Base-by-base conservation (phyloP, 1,140 invertebrate species). In the Drosophila ogumai region DNA sequence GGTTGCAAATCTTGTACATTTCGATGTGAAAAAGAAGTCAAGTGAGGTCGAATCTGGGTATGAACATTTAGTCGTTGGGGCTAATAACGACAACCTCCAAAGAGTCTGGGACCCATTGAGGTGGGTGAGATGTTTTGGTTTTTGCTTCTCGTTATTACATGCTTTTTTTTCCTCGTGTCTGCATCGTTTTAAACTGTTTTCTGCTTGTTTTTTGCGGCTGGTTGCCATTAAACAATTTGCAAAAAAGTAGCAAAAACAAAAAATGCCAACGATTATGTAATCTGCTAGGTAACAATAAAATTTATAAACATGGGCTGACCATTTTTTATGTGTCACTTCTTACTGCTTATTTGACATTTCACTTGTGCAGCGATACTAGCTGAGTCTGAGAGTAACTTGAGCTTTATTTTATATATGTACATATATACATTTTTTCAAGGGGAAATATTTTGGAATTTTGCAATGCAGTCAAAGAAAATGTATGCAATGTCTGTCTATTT, bases 11-110 rank as follows among this genome's bases (percentile, higher is more conserved):
- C 55, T 79, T 79, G 65, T 49, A 63, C 65, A 59, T 75, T 81
- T 82, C 84, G 82, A 88, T 90, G 84, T 88, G 85, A 87, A 87
- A 87, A 87, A 87, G 64, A 71, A 87, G 85, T 87, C 84, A 87
- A 87, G 84, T 87, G 80, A 87, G 84, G 84, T 87, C 84, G 85
- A 72, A 79, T 79, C 75, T 78, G 75, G 76, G 73, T 75, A 74
- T 60, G 57, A 81, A 80, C 84, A 87, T 80, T 84, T 80, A 84
- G 85, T 74, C 46, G 84, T 57, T 58, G 76, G 34, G 81, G 67
- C 81, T 84, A 79, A 82, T 90, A 90, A 78, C 74, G 65, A 84
- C 84, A 90, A 84, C 84, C 76, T 88, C 81, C 56, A 74, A 69
- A 72, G 69, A 59, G 52, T 71, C 47, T 60, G 63, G 41, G 54